Evolutionary conservation across 2,113 vertebrate genomes (phyloP), one percentile per base, ranked within the genome.

Genomic region (Pygoscelis adeliae): DNA sequence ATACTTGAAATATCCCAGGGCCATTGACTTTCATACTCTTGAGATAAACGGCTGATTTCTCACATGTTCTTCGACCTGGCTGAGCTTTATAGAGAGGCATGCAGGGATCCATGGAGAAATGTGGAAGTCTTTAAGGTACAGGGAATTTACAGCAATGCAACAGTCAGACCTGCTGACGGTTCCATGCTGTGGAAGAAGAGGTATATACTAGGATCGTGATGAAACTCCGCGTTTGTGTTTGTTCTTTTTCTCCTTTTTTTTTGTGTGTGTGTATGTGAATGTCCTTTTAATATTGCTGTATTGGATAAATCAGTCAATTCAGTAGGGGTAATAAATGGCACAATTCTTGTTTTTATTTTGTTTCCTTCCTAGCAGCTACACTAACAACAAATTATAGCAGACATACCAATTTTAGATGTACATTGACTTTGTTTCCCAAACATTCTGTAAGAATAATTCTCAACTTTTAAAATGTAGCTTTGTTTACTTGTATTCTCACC

Each of bases 321-420:
- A 19, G 59, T 25, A 59, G 14, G 25, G 5, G 11, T 6, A 1
- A 2, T 32, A 71, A 78, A 55, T 5, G 15, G 11, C 2, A 1
- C 38, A 20, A 3, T 26, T 62, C 59, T 53, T 77, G 17, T 32
- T 83, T 42, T 76, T 78, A 2, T 9, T 91, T 84, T 95, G 4
- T 40, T 94, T 96, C n/a, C 59, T 96, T 95, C 79, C 82, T 40
- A 69, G 81, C 49, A 97, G 83, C 53, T 26, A 40, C 15, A 2
- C 52, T 67, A 55, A 70, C 72, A 55, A 38, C 32, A 79, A 38
- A 42, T 71, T 89, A 32, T 18, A 96, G 79, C 65, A 94, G 47
- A 58, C 49, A 29, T 15, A 52, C 4, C 55, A 26, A 88, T 86
- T 95, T 94, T 81, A 66, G 79, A 77, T 38, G 12, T n/a, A 14